phyloP scores from a whole-genome alignment of 2,113 vertebrate genomes.

The Odontophorus gujanensis region DNA sequence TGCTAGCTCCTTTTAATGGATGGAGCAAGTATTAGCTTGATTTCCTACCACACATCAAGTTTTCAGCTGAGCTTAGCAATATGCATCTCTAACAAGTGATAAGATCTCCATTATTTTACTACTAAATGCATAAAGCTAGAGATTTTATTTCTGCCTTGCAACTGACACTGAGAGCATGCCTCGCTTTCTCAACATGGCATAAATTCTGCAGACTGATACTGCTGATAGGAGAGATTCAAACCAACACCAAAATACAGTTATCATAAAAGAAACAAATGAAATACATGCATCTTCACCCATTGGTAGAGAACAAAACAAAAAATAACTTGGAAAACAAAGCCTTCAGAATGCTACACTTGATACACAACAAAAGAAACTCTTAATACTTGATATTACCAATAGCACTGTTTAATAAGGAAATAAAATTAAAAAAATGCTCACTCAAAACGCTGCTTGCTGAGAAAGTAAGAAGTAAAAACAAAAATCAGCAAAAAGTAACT shows the following conservation, averaged over 20 bases:
- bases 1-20: constrained; percentile 24
- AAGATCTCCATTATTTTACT: constrained; percentile 25
- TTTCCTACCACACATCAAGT: constrained; percentile 14
- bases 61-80: constrained; percentile 42
- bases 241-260: neutral
- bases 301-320: neutral
- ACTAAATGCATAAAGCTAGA: constrained; percentile 20
- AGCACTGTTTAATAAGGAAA: neutral
- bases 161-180: neutral
- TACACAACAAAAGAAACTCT: neutral
- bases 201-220: neutral
- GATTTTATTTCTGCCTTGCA: constrained; percentile 12
- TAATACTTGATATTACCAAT: neutral
- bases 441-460: neutral
- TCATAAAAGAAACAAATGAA: neutral
- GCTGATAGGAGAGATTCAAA: neutral
- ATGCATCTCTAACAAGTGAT: neutral
- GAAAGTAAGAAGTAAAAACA: neutral
- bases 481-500: neutral
- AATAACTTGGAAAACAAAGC: neutral
- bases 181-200: neutral
- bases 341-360: neutral
- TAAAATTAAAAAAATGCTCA: neutral
- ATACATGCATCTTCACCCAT: neutral
- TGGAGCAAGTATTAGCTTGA: constrained; percentile 41